Evolutionary conservation across 2,113 vertebrate genomes (phyloP).

Genomic region (Butorides virescens): DNA sequence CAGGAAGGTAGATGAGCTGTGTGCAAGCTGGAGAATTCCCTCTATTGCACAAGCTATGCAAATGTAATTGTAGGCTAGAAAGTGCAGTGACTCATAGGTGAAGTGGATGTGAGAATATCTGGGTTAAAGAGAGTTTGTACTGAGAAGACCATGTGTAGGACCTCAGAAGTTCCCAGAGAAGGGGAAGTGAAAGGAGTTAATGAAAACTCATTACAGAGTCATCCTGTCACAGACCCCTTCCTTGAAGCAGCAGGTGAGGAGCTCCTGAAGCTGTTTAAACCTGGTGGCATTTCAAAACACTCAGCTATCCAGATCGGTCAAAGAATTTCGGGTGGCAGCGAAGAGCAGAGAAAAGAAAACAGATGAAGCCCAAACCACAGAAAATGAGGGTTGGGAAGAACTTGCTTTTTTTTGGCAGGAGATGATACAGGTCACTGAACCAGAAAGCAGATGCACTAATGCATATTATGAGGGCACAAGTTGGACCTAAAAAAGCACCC

Average conservation of each 20-base stretch:
- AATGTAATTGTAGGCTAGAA: conserved; percentile 62
- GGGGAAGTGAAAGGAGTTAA: background rate
- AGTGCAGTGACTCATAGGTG: conserved; percentile 59
- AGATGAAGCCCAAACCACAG: background rate
- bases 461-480: background rate
- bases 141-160: conserved; percentile 18
- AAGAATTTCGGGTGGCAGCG: background rate
- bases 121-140: conserved; percentile 32
- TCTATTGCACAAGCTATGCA: conserved; percentile 48
- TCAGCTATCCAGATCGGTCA: background rate
- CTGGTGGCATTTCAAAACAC: background rate
- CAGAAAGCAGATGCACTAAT: background rate
- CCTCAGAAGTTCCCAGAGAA: conserved; percentile 24
- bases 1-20: conserved; percentile 9
- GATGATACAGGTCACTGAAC: background rate
- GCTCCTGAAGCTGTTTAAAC: background rate
- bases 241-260: background rate
- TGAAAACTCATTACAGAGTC: background rate
- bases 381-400: background rate
- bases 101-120: conserved; percentile 55
- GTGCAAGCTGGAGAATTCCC: conserved; percentile 54
- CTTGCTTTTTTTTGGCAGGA: background rate
- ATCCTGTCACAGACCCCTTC: background rate
- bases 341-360: background rate
- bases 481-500: background rate